Percentiles rank a stretch among this genome's conserved stretches.
phyloP scores from a whole-genome alignment of 2,113 vertebrate species.

The Chrysochloris asiatica region DNA sequence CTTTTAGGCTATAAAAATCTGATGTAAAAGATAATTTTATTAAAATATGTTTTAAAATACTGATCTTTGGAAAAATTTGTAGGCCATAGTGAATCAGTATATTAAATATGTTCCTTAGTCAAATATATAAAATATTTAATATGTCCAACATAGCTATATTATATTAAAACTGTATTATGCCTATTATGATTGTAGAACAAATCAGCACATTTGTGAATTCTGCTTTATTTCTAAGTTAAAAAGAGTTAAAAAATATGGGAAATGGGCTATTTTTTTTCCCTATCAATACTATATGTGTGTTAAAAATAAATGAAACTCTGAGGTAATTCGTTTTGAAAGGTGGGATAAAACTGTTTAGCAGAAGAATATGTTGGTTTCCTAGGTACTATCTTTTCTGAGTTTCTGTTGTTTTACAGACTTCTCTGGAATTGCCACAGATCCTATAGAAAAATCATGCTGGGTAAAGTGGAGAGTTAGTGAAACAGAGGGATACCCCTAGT shows the following conservation, averaged over 20 bases:
- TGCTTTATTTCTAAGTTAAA: conserved; percentile 13
- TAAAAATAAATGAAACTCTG: neutral
- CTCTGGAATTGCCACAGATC: neutral
- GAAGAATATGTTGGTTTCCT: neutral
- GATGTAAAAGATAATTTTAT: conserved; percentile 30
- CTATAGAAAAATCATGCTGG: no score
- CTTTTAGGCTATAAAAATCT: conserved; percentile 5
- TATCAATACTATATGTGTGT: neutral
- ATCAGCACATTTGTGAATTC: neutral
- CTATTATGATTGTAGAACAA: neutral
- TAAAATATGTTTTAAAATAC: neutral
- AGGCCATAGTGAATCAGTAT: neutral
- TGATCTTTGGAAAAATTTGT: neutral
- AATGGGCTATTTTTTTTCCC: neutral
- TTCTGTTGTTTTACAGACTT: neutral
- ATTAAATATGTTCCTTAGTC: conserved; percentile 5
- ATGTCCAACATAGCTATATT: neutral
- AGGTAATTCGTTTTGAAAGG: conserved; percentile 29
- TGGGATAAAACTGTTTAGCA: neutral
- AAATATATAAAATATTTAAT: conserved; percentile 5
- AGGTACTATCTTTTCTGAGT: neutral
- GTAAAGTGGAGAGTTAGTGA: no score
- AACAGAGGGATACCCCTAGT: no score
- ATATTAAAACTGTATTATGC: neutral
- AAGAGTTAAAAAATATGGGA: neutral